Evolutionary conservation across 2,888 invertebrate genomes (phyloP).

Genomic region (Acutogordius australiensis): DNA sequence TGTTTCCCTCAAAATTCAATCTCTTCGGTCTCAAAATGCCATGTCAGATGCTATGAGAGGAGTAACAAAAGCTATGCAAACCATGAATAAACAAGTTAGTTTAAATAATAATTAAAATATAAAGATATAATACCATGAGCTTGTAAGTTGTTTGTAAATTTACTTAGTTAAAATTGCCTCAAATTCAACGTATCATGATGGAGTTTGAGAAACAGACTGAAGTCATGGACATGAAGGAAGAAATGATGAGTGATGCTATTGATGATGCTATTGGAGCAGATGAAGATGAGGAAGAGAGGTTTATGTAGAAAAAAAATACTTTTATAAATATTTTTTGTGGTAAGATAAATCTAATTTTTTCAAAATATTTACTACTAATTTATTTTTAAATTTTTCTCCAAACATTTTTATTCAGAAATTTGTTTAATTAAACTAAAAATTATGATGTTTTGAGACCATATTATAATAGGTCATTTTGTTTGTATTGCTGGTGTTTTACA

Average conservation of each 20-base stretch:
- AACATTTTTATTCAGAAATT: no score
- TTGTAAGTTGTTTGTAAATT: no score
- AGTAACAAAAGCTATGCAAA: conserved; percentile 85
- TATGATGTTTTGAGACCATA: no score
- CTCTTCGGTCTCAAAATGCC: conserved; percentile 79
- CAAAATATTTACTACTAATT: no score
- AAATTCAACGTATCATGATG: conserved; percentile 70
- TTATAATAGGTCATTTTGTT: no score
- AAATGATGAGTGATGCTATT: conserved; percentile 97
- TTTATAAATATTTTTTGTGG: background rate
- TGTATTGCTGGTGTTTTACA: no score
- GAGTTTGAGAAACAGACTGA: conserved; percentile 98
- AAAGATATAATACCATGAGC: no score
- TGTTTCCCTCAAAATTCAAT: conserved; percentile 81
- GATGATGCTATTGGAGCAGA: conserved; percentile 98
- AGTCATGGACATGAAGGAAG: conserved; percentile 99
- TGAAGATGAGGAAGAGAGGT: conserved; percentile 88
- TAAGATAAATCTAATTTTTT: no score
- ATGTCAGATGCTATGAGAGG: conserved; percentile 99
- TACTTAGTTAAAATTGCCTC: conserved; percentile 66
- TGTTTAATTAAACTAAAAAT: no score
- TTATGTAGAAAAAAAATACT: conserved; percentile 17
- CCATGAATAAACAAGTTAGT: conserved; percentile 50
- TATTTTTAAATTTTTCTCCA: background rate
- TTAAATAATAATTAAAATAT: background rate